Evolutionary conservation across 2,113 vertebrate species (phyloP).

Genomic region (Patagioenas fasciata): DNA sequence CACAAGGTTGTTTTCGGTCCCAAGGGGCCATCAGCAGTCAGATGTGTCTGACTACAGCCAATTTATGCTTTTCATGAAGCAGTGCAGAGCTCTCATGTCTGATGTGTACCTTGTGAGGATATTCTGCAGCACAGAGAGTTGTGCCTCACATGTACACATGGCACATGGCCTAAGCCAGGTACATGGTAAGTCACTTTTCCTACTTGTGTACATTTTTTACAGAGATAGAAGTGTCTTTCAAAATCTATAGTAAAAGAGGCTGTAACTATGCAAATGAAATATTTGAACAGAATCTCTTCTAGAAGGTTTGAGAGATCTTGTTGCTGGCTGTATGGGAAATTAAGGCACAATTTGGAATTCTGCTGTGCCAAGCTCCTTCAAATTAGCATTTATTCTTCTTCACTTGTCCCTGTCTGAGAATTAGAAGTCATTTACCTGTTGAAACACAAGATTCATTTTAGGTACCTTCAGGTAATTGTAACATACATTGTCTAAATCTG

Average conservation of each 20-base stretch:
- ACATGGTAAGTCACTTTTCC: not conserved
- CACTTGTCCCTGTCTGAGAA: not conserved
- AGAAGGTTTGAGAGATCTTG: not conserved
- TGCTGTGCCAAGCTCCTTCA: not conserved
- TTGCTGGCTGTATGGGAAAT: not conserved
- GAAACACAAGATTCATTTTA: not conserved
- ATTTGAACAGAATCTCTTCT: not conserved
- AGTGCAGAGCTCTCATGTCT: not conserved
- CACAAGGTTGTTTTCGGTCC: not conserved
- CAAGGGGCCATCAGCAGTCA: not conserved
- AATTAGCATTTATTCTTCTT: not conserved
- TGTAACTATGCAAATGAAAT: not conserved
- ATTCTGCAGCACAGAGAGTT: not conserved
- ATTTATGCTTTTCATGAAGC: not conserved
- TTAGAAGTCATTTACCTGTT: not conserved
- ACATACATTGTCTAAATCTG: not conserved
- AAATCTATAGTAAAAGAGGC: not conserved
- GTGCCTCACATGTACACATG: accelerated
- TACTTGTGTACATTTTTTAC: not conserved
- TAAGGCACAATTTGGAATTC: not conserved
- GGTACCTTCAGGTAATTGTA: not conserved
- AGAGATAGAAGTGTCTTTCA: not conserved
- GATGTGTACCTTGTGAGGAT: not conserved
- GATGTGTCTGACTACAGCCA: not conserved
- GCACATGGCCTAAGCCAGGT: not conserved